Conservation (phyloP, 2,888 invertebrate species). For the Drosophila planitibia region DNA sequence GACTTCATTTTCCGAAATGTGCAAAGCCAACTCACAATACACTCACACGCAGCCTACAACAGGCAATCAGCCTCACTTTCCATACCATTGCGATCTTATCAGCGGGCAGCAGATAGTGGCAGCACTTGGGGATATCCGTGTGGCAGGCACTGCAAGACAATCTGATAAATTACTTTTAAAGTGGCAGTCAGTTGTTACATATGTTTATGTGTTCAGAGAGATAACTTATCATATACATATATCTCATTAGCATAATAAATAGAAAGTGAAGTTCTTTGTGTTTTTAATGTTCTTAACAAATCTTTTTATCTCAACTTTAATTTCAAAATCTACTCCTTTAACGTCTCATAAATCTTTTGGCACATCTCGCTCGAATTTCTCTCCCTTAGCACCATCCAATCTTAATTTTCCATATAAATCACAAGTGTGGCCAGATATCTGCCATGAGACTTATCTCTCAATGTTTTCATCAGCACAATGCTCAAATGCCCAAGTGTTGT, state of each 20-base stretch:
- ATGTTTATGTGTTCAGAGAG: neutral
- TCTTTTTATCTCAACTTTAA: neutral
- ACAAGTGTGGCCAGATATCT: neutral
- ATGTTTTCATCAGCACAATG: neutral
- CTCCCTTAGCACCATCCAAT: neutral
- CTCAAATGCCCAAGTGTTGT: neutral
- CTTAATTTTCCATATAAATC: constrained; percentile 12
- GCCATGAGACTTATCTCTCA: constrained; percentile 19
- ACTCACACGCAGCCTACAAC: neutral
- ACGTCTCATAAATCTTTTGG: constrained; percentile 13
- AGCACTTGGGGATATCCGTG: neutral
- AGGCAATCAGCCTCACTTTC: constrained; percentile 40
- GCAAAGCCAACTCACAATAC: constrained; percentile 20
- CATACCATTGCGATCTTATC: constrained; percentile 60
- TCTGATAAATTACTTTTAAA: constrained; percentile 6
- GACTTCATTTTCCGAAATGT: constrained; percentile 72
- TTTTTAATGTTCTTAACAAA: neutral
- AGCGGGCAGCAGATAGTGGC: constrained; percentile 18
- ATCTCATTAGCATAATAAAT: neutral
- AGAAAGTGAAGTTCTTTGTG: neutral
- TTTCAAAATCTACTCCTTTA: neutral
- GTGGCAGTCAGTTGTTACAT: neutral
- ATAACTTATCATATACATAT: neutral
- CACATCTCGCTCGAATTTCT: neutral
- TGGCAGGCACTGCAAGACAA: constrained; percentile 9